Percentiles rank a stretch among this genome's conserved stretches.
Conservation (phyloP, 2,797 vertebrate species). For the Hephaestus fuliginosus region DNA sequence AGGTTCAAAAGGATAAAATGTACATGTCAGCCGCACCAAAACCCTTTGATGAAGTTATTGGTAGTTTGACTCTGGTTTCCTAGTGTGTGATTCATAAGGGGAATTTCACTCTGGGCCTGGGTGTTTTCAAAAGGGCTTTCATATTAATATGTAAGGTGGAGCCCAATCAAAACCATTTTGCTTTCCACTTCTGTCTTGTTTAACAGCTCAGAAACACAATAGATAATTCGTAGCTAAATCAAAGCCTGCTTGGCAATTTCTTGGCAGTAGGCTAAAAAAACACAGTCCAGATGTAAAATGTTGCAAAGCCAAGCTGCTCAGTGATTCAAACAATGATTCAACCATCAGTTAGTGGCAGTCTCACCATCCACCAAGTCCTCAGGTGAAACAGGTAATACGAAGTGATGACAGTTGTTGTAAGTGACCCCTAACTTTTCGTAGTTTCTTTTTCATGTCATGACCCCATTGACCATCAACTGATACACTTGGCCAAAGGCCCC, state of each 20-base stretch:
- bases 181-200: conserved; percentile 33
- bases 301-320: conserved; percentile 37
- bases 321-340: conserved; percentile 62
- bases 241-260: conserved; percentile 34
- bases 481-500: conserved; percentile 61
- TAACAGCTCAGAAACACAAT: conserved; percentile 38
- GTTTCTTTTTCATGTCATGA: conserved; percentile 72
- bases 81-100: conserved; percentile 67
- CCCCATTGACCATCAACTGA: conserved; percentile 74
- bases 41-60: conserved; percentile 63
- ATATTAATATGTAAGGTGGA: conserved; percentile 49
- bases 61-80: conserved; percentile 63
- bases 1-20: conserved; percentile 57
- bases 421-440: conserved; percentile 73
- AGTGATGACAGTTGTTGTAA: conserved; percentile 78
- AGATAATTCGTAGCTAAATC: conserved; percentile 38
- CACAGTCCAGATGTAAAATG: conserved; percentile 59
- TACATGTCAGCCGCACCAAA: conserved; percentile 61
- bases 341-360: conserved; percentile 46
- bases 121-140: conserved; percentile 47
- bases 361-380: conserved; percentile 43
- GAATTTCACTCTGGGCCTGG: conserved; percentile 51
- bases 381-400: conserved; percentile 57
- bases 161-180: conserved; percentile 43
- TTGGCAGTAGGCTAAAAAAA: conserved; percentile 27